Conservation (phyloP, 2,113 vertebrate species). For the Elephas maximus region DNA sequence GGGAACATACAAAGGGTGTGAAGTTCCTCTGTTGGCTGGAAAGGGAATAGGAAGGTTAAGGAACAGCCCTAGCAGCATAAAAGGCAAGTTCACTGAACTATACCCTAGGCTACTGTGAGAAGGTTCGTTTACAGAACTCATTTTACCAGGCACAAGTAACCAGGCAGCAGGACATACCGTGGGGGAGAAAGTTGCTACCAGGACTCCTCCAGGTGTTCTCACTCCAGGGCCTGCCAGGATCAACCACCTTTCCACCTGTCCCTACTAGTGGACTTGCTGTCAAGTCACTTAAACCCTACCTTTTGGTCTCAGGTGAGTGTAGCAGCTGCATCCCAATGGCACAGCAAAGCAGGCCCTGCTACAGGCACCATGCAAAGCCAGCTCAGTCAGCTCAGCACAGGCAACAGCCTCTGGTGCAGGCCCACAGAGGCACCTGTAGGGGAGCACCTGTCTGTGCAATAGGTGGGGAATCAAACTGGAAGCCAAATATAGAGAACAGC, state of each 20-base stretch:
- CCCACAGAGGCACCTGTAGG: accelerated
- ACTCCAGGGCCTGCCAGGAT: not conserved
- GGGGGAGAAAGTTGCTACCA: not conserved
- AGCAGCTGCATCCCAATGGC: not conserved
- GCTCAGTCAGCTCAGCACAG: not conserved
- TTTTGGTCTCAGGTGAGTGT: not conserved
- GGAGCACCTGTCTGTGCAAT: not conserved
- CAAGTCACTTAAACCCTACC: not conserved
- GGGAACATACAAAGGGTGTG: not conserved
- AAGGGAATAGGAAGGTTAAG: not conserved
- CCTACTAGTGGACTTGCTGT: not conserved
- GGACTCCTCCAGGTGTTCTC: not conserved
- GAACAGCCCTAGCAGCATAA: not conserved
- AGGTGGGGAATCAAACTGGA: not conserved
- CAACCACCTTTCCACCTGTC: not conserved
- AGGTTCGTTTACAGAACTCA: not conserved
- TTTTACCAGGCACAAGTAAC: not conserved
- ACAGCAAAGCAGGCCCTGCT: not conserved
- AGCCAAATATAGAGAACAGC: not conserved
- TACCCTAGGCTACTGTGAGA: not conserved
- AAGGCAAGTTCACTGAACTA: not conserved
- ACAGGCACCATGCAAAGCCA: conserved; percentile 62
- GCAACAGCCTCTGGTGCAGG: not conserved
- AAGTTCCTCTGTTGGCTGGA: not conserved
- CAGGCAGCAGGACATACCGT: not conserved